phyloP scores from a whole-genome alignment of 2,113 vertebrate genomes.

The Ptilonorhynchus violaceus region DNA sequence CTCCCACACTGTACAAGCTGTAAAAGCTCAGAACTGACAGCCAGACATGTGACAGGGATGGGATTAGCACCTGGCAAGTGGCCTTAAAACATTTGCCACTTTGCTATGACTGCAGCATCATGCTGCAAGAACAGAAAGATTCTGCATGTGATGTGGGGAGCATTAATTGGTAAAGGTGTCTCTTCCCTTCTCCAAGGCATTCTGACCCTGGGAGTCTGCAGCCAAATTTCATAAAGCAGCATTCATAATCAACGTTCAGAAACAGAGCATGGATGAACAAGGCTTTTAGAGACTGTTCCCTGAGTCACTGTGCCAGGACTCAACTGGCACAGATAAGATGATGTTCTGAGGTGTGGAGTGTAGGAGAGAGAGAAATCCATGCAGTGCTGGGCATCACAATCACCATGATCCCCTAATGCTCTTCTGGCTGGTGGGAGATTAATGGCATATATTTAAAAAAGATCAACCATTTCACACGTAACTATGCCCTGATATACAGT shows the following conservation, averaged over 20 bases:
- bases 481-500: not conserved
- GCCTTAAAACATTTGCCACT: not conserved
- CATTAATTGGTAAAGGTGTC: not conserved
- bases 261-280: not conserved
- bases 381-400: not conserved
- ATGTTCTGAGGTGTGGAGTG: not conserved
- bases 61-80: not conserved
- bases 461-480: not conserved
- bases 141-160: not conserved
- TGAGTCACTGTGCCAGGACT: not conserved
- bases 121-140: not conserved
- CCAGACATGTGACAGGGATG: not conserved
- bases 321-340: not conserved
- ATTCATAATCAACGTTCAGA: not conserved
- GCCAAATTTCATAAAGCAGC: not conserved
- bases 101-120: accelerated
- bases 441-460: not conserved
- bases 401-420: not conserved
- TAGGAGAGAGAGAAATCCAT: not conserved
- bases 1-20: not conserved
- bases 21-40: not conserved
- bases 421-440: not conserved
- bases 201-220: not conserved
- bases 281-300: not conserved
- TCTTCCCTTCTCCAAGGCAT: not conserved